These are phyloP conservation scores for Luperina nickerlii DNA, from an alignment of 2,888 invertebrate species.

Conservation along the genomic window DNA sequence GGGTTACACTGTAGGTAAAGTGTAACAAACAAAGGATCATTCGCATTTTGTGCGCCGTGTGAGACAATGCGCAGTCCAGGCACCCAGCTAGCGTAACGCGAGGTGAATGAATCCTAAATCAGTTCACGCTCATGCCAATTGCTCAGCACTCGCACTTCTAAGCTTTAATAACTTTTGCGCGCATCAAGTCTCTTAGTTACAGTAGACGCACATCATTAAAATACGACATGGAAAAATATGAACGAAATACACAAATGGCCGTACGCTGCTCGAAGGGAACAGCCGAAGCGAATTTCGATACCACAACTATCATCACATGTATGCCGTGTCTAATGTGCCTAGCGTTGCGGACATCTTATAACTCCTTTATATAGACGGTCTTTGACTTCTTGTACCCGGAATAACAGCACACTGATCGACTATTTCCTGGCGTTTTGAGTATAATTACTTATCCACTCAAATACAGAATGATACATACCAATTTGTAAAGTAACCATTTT, in stretches of 20 bases:
- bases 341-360: constrained; percentile 75
- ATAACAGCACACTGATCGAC: constrained; percentile 79
- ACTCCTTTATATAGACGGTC: constrained; percentile 77
- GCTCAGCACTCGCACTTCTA: constrained; percentile 63
- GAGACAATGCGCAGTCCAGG: constrained; percentile 85
- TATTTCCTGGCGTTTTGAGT: constrained; percentile 75
- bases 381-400: constrained; percentile 79
- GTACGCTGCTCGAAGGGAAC: constrained; percentile 64
- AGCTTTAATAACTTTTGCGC: constrained; percentile 63
- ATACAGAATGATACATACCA: constrained; percentile 72
- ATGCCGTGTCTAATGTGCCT: constrained; percentile 81
- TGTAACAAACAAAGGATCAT: constrained; percentile 88
- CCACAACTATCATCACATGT: constrained; percentile 75
- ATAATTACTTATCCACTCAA: constrained; percentile 72
- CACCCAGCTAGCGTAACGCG: constrained; percentile 84
- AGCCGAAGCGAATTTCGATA: constrained; percentile 68
- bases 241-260: constrained; percentile 56
- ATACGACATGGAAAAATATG: constrained; percentile 59
- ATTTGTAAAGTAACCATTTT: constrained; percentile 71
- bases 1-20: constrained; percentile 83
- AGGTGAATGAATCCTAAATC: constrained; percentile 87
- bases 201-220: constrained; percentile 63
- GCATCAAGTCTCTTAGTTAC: constrained; percentile 53
- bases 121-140: constrained; percentile 76
- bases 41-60: constrained; percentile 80